Percentiles rank a stretch among this genome's conserved stretches.
Evolutionary conservation across 2,113 vertebrate species (phyloP).

Genomic region (Mustelus asterias): DNA sequence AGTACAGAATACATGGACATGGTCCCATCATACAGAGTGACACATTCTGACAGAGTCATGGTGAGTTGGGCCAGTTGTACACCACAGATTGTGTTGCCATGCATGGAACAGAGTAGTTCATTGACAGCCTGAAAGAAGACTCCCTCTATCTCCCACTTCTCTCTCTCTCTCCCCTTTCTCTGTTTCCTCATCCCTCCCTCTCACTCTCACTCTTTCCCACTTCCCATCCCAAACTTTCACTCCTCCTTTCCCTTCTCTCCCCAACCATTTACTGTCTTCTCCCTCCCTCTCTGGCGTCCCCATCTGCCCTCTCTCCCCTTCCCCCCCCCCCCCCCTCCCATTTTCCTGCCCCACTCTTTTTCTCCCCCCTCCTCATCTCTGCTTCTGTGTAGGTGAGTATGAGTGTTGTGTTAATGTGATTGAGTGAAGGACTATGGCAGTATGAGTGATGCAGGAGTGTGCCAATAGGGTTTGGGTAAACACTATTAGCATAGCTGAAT

Average conservation of each 20-base stretch:
- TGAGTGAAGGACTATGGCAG: not conserved
- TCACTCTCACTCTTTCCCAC: not conserved
- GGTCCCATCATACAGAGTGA: not conserved
- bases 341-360: too few relatives aligned
- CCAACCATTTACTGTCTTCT: not conserved
- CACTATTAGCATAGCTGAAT: not conserved
- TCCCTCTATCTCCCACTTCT: not conserved
- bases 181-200: not conserved
- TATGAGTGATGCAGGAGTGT: not conserved
- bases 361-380: not conserved
- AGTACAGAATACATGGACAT: not conserved
- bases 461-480: not conserved
- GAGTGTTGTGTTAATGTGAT: not conserved
- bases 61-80: not conserved
- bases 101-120: not conserved
- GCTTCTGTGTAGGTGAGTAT: not conserved
- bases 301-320: not conserved
- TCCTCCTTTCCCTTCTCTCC: slow-evolving; percentile 30
- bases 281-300: slow-evolving; percentile 35
- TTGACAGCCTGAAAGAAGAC: not conserved
- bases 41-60: not conserved
- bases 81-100: not conserved
- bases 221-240: not conserved
- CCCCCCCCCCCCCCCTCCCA: not conserved
- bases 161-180: not conserved